Evolutionary conservation across 2,113 vertebrate genomes (phyloP), one percentile per base, ranked within the genome.

Genomic region (Dicaeum eximium): DNA sequence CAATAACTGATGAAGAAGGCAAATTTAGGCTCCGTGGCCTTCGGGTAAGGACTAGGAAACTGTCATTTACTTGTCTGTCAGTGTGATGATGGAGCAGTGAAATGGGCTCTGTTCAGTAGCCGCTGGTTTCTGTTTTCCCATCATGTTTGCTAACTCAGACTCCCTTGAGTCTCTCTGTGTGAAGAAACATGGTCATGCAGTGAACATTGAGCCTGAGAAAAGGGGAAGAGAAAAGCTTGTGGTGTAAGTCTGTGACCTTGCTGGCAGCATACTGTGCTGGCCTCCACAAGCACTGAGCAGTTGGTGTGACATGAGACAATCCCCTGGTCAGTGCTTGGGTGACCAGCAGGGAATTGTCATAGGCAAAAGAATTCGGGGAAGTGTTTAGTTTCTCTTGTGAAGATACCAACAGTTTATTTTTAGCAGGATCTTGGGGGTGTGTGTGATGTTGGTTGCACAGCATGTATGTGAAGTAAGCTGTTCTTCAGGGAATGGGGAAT

Each of bases 1-100:
- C 99, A 0, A 94, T 99, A 94, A 99, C 99, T 0, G 99, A 99
- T 10, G 99, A 99, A 69, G 99, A 99, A 79, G 99, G 99, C 4
- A 99, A 97, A 82, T 99, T 99, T 97, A 96, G 99, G 57, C 97
- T 99, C 12, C 98, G 99, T 86, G 99, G 99, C 54, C 97, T 99
- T 72, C 97, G 99, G 98, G 99, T 99, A 96, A 99, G 98, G 48
- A 72, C 66, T 9, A 0, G 35, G 31, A 35, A 3, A 2, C 28
- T 25, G 45, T 51, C 16, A 13, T 35, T 89, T 50, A 4, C n/a
- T 37, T 57, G 13, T 28, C 15, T 30, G 25, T 70, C 78, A 57
- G 6, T 28, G 8, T 62, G 31, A 8, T 9, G 23, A 2, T 37
- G 11, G 42, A 75, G 35, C 37, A 54, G 33, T 27, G 53, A 57